These are phyloP conservation scores for Pararge aegeria DNA, from an alignment of 1,140 invertebrate genomes.

Conservation along the genomic window DNA sequence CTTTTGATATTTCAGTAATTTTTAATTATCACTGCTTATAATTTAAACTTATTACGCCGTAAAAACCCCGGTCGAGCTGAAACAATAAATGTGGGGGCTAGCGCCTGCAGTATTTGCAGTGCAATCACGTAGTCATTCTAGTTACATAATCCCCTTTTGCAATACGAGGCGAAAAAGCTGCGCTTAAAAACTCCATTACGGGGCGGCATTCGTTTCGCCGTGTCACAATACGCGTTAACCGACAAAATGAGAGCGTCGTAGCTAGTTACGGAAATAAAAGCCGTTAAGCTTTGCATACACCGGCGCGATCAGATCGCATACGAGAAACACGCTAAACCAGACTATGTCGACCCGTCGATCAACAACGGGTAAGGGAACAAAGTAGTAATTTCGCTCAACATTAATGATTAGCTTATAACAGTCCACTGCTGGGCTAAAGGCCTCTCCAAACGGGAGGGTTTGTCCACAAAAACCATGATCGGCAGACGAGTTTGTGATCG, in stretches of 20 bases:
- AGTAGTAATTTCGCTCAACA: no score
- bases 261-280: slow-evolving; percentile 75
- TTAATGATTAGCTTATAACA: no score
- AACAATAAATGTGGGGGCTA: slow-evolving; percentile 52
- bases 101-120: slow-evolving; percentile 53
- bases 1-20: not conserved
- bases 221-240: slow-evolving; percentile 73
- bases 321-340: not conserved
- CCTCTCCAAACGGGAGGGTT: no score
- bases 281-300: slow-evolving; percentile 39
- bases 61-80: slow-evolving; percentile 41
- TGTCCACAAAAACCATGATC: no score
- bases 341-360: no score
- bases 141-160: slow-evolving; percentile 66
- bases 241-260: slow-evolving; percentile 69
- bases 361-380: no score
- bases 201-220: slow-evolving; percentile 64
- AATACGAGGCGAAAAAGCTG: slow-evolving; percentile 60
- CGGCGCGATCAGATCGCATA: not conserved
- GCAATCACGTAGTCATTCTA: slow-evolving; percentile 60
- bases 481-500: no score
- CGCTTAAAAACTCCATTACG: slow-evolving; percentile 71
- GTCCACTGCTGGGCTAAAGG: no score
- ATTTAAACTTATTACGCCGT: slow-evolving; percentile 27
- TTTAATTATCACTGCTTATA: not conserved